These are phyloP conservation scores for Notocelia uddmanniana DNA, from an alignment of 2,888 invertebrate genomes.

Conservation along the genomic window DNA sequence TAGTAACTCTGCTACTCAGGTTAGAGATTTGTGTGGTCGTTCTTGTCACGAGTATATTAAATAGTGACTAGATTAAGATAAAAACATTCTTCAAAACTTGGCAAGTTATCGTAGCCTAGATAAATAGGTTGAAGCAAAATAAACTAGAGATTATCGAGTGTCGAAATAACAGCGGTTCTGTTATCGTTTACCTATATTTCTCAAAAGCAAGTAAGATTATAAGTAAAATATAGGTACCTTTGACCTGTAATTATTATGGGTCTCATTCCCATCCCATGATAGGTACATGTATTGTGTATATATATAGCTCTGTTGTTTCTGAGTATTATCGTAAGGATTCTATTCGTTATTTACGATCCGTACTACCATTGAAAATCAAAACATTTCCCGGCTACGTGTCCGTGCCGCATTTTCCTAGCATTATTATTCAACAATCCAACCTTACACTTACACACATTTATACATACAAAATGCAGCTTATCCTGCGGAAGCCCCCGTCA, in stretches of 20 bases:
- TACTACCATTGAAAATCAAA: constrained; percentile 38
- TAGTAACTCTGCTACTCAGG: background rate
- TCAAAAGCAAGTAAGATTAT: background rate
- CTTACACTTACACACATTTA: constrained; percentile 68
- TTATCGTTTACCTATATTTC: background rate
- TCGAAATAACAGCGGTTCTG: background rate
- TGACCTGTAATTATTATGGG: background rate
- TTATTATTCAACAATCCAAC: constrained; percentile 73
- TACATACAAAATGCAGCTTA: constrained; percentile 76
- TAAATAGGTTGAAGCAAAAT: constrained; percentile 16
- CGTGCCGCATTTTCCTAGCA: constrained; percentile 51
- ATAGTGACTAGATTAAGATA: background rate
- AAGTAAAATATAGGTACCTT: background rate
- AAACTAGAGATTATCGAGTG: constrained; percentile 11
- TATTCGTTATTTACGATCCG: constrained; percentile 25
- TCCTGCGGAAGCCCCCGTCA: constrained; percentile 75
- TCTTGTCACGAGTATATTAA: background rate
- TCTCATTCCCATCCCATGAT: background rate
- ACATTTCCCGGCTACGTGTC: constrained; percentile 40
- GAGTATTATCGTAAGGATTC: constrained; percentile 11
- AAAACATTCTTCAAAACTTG: constrained; percentile 14
- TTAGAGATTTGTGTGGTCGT: background rate
- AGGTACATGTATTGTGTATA: background rate
- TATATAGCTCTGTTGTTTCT: constrained; percentile 1
- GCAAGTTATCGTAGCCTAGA: background rate